Conservation (phyloP, 2,113 vertebrate genomes). For the Nanorana parkeri region DNA sequence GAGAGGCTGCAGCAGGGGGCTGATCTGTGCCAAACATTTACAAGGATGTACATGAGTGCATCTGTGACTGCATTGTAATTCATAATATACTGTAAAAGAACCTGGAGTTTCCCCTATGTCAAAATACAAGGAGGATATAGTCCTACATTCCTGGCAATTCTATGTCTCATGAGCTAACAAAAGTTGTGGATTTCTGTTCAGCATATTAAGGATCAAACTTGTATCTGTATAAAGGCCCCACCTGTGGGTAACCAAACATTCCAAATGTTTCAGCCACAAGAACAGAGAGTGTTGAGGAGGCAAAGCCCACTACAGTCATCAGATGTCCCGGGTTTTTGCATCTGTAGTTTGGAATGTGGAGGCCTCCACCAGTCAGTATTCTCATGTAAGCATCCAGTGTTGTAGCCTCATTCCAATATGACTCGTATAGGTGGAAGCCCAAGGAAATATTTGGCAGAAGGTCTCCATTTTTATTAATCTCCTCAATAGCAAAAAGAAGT, state of each 20-base stretch:
- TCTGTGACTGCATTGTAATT: too few relatives aligned
- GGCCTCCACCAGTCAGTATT: constrained; percentile 16
- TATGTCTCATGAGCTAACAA: too few relatives aligned
- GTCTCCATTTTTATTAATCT: constrained; percentile 31
- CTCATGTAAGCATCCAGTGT: not conserved
- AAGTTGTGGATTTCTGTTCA: not conserved
- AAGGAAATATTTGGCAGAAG: constrained; percentile 35
- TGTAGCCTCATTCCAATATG: constrained; percentile 2
- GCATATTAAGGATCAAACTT: not conserved
- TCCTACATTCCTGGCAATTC: too few relatives aligned
- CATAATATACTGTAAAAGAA: too few relatives aligned
- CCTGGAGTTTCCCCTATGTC: too few relatives aligned
- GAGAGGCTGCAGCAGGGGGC: too few relatives aligned
- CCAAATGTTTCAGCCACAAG: constrained; percentile 30
- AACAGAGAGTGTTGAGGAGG: constrained; percentile 18
- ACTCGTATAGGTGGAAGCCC: constrained; percentile 27
- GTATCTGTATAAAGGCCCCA: not conserved
- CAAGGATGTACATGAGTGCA: too few relatives aligned
- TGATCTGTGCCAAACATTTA: too few relatives aligned
- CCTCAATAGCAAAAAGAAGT: constrained; percentile 37
- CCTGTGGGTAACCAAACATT: constrained; percentile 40
- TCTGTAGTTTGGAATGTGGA: constrained; percentile 12
- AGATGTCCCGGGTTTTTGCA: not conserved
- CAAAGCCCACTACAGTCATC: not conserved
- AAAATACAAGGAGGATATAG: not conserved